Conservation (phyloP, 2,797 vertebrate species). For the Pseudocheirus occidentalis region DNA sequence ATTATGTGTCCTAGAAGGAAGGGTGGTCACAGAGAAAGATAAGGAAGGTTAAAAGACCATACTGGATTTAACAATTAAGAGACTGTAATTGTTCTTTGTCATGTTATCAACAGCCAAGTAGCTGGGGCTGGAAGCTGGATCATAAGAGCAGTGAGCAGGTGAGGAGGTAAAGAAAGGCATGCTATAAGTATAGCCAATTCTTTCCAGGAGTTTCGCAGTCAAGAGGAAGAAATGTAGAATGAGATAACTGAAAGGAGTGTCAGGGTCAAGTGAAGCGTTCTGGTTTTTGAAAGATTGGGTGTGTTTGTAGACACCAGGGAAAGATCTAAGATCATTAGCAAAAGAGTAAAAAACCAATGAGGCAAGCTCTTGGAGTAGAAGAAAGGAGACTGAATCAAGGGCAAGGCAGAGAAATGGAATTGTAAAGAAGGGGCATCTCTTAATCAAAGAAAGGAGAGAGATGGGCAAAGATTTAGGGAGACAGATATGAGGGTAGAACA, state of each 20-base stretch:
- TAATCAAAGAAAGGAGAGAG: neutral
- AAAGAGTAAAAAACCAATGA: neutral
- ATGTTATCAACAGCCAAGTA: neutral
- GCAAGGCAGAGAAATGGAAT: neutral
- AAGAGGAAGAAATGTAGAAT: neutral
- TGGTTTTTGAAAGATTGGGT: neutral
- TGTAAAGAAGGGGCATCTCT: neutral
- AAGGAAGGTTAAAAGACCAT: neutral
- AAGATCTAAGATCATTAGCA: neutral
- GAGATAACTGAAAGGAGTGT: neutral
- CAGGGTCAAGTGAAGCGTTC: neutral
- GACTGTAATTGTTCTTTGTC: neutral
- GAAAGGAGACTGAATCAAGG: neutral
- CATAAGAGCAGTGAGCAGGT: neutral
- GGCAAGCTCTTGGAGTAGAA: neutral
- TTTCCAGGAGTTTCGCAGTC: neutral
- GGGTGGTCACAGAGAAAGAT: neutral
- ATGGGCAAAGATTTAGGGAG: neutral
- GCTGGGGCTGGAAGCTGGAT: neutral
- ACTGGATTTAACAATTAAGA: neutral
- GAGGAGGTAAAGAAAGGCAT: neutral
- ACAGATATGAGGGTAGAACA: neutral
- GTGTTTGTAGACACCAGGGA: neutral
- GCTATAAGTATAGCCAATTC: neutral
- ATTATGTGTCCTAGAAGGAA: neutral